Evolutionary conservation across 1,140 invertebrate species (phyloP), one percentile per base, ranked within the genome.

Genomic region (Drosophila kepulauana): DNA sequence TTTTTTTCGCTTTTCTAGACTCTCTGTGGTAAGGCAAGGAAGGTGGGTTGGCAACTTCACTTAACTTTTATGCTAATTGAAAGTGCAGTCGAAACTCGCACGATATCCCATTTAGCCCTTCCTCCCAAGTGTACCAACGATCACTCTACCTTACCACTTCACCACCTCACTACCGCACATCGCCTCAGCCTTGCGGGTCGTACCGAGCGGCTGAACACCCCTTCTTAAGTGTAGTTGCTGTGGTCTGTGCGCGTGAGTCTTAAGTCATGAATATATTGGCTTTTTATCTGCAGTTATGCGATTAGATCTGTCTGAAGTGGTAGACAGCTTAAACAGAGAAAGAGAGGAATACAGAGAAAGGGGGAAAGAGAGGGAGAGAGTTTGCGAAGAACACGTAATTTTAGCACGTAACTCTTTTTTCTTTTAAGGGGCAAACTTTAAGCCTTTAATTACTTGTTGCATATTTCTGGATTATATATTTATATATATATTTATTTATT

Each of bases 1-100:
- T 20, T 20, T 86, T 59, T 68, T 75, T 38, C 35, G 10, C 79
- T 25, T 25, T 25, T 25, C 20, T 62, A 66, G 71, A 51, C 57
- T 49, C n/a, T 6, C 6, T 7, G 52, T 5, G 30, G 28, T 25
- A 28, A 25, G 43, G 10, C 7, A 33, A 6, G 45, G 3, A 33
- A 6, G 45, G 3, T 35, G 5, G 15, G 38, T 11, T 0, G 58
- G n/a, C 5, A 8, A 16, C 25, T 38, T 48, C 20, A 43, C 49
- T 63, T 25, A 48, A 45, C 46, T 51, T 38, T 71, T 59, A 76
- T 87, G 79, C 82, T 85, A 85, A 85, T 85, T 85, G 75, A 58
- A 61, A 79, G 48, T 86, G 78, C 78, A 85, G 54, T 52, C 63
- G 35, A 35, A 70, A 62, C 33, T 65, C 28, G 45, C 56, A 67